Percentiles rank a stretch among this genome's conserved stretches.
These are phyloP conservation scores for Melitaea athalia DNA, from an alignment of 2,888 invertebrate genomes.

Conservation along the genomic window DNA sequence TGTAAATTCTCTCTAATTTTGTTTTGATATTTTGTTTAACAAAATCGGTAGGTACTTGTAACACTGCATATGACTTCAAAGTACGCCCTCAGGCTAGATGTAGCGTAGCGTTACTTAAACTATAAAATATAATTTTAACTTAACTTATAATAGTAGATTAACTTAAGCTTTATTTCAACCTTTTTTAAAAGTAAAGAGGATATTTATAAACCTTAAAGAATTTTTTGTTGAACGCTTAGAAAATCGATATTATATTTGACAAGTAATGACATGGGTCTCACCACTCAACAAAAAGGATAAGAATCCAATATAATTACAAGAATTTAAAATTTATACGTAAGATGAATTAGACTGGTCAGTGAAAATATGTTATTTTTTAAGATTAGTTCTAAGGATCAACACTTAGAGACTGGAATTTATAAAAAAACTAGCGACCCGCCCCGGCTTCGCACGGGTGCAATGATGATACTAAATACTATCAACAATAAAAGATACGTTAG, in stretches of 20 bases:
- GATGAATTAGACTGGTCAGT: background rate
- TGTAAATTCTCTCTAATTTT: no score
- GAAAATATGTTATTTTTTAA: no score
- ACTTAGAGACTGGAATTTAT: no score
- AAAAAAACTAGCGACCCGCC: no score
- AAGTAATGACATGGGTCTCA: background rate
- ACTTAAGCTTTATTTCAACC: background rate
- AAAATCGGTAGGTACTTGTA: no score
- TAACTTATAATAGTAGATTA: background rate
- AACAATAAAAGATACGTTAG: no score
- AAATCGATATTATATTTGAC: constrained; percentile 10
- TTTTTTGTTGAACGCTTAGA: background rate
- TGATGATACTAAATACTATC: no score
- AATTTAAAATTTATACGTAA: background rate
- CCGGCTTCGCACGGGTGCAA: no score
- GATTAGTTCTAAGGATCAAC: no score
- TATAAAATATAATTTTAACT: background rate
- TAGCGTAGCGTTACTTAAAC: background rate
- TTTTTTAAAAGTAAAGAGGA: background rate
- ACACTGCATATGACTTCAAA: background rate
- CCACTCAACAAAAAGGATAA: background rate
- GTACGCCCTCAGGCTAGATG: background rate
- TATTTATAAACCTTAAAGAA: background rate
- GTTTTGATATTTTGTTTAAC: no score
- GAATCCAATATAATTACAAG: background rate